Evolutionary conservation across 2,888 invertebrate species (phyloP).

Genomic region (Clitarchus hookeri): DNA sequence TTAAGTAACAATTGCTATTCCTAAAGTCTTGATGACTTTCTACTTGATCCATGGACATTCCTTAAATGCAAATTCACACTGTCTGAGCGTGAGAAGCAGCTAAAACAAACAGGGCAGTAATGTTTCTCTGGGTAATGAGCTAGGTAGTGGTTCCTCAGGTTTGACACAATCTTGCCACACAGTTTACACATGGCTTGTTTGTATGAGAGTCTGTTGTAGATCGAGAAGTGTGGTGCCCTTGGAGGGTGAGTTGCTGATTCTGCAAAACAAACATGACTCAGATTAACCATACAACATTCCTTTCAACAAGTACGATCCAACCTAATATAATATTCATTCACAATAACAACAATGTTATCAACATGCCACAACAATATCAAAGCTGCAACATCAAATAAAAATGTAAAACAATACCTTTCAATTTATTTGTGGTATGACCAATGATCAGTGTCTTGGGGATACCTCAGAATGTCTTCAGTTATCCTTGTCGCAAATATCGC

Average conservation of each 20-base stretch:
- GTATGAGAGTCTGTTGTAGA: constrained; percentile 38
- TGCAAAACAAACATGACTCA: neutral
- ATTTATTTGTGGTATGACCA: neutral
- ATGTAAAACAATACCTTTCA: constrained; percentile 7
- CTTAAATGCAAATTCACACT: constrained; percentile 31
- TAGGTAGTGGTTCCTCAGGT: constrained; percentile 56
- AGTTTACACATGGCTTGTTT: constrained; percentile 54
- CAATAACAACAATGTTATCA: neutral
- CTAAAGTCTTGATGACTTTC: neutral
- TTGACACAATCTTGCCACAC: constrained; percentile 55
- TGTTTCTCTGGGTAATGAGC: constrained; percentile 53
- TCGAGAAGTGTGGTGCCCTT: constrained; percentile 29
- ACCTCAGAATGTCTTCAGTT: neutral
- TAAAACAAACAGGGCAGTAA: constrained; percentile 31
- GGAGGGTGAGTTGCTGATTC: neutral
- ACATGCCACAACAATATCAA: neutral
- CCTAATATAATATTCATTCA: neutral
- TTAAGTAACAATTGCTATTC: neutral
- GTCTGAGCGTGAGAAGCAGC: constrained; percentile 30
- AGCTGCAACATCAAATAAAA: neutral
- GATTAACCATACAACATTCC: neutral
- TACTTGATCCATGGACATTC: neutral
- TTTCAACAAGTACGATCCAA: neutral
- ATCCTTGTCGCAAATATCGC: neutral
- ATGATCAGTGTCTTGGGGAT: neutral